Evolutionary conservation across 1,140 invertebrate genomes (phyloP).

Genomic region (Cryptotermes secundus): DNA sequence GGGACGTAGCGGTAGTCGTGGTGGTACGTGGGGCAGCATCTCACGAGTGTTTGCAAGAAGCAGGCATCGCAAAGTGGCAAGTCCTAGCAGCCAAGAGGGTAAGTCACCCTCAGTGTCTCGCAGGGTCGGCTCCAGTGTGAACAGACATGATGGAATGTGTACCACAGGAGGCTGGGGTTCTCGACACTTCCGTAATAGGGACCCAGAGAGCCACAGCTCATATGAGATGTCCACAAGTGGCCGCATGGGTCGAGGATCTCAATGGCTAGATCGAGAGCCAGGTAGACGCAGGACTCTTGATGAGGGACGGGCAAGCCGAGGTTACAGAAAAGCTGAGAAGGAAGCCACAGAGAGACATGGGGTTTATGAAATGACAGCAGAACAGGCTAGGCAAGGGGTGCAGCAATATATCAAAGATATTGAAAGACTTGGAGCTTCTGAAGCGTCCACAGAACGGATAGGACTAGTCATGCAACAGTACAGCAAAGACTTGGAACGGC

Average conservation of each 20-base stretch:
- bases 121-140: neutral
- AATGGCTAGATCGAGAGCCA: neutral
- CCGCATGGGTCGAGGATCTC: neutral
- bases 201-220: neutral
- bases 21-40: conserved; percentile 76
- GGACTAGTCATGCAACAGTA: conserved; percentile 11
- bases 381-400: neutral
- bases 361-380: neutral
- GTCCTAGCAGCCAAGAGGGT: conserved; percentile 43
- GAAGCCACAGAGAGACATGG: conserved; percentile 8
- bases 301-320: neutral
- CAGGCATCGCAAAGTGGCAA: conserved; percentile 68
- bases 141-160: neutral
- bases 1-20: conserved; percentile 55
- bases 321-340: neutral
- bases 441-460: neutral
- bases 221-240: neutral
- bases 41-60: conserved; percentile 82
- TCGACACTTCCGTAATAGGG: neutral
- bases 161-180: neutral
- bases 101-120: conserved; percentile 21
- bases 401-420: neutral
- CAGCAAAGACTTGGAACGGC: neutral
- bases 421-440: neutral
- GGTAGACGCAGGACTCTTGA: conserved; percentile 4